phyloP scores from a whole-genome alignment of 2,797 vertebrate species.

The Loriculus beryllinus region DNA sequence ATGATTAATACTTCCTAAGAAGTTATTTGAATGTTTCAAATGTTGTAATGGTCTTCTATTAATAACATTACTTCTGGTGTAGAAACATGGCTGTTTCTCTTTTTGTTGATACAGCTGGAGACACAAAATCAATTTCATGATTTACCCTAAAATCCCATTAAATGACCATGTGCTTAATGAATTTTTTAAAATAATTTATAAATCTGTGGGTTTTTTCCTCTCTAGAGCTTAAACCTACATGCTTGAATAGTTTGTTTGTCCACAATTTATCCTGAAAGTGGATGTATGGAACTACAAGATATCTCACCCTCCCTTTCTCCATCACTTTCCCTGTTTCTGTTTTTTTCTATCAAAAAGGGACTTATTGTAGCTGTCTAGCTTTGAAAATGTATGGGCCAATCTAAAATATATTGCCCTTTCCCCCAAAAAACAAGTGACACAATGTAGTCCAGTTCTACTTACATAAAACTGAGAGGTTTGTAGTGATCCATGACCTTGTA shows the following conservation, averaged over 20 bases:
- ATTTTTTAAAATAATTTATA: neutral
- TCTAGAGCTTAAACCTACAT: neutral
- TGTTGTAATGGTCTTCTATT: neutral
- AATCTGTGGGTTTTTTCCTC: neutral
- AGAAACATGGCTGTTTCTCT: neutral
- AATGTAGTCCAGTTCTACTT: slow-evolving; percentile 39
- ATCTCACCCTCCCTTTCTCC: neutral
- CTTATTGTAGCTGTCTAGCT: neutral
- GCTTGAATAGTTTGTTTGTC: neutral
- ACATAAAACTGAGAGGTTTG: neutral
- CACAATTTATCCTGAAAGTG: neutral
- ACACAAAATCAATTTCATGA: neutral
- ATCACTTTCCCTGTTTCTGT: neutral
- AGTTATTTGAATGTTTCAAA: slow-evolving; percentile 1
- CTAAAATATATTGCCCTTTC: slow-evolving; percentile 35
- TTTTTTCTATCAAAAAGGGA: neutral
- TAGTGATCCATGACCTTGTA: slow-evolving; percentile 53
- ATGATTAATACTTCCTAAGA: slow-evolving; percentile 7
- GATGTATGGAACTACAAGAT: neutral
- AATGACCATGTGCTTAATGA: neutral
- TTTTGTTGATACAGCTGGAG: neutral
- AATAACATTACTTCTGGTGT: neutral
- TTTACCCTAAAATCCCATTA: neutral
- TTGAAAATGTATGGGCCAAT: slow-evolving; percentile 18
- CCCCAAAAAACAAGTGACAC: slow-evolving; percentile 40